Evolutionary conservation across 1,140 invertebrate genomes (phyloP), one percentile per base, ranked within the genome.

Genomic region (Pogonomyrmex barbatus): DNA sequence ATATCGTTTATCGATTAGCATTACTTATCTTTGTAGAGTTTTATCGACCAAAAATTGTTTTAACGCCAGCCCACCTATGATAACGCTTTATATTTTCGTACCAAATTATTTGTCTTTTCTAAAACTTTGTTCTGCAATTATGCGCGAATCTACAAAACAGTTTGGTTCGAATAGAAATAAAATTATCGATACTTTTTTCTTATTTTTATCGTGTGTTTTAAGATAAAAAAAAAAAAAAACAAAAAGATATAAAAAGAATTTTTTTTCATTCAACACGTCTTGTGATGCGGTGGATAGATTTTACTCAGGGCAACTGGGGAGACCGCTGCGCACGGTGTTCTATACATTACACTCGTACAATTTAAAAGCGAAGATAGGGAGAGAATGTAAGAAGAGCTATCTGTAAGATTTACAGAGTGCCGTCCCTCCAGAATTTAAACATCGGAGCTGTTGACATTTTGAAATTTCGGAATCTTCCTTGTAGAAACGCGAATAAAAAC

Each of bases 291-390:
- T 83, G 82, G 78, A 60, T 39, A 71, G 63, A 75, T 88, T 91
- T 91, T 91, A 91, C 91, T 91, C 91, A 91, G 89, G 91, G 87
- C 87, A 91, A 88, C 76, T 88, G 42, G 81, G 24, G 63, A 73
- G 58, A 45, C 9, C 76, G 82, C 71, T 88, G 82, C 86, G 77
- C 70, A 81, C 76, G 81, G 82, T 84, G 73, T 86, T 91, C 85
- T 85, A 63, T 78, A 91, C 71, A 58, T 24, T 86, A 54, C 63
- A 67, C 52, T 78, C 63, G 47, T 81, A 58, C 54, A 86, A 63
- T 89, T 70, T 33, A 60, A 79, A 56, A 75, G 67, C 24, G 54
- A 85, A 76, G 30, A 17, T 9, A n/a, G 4, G 52, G 39, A 70
- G 71, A 87, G 56, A 73, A 77, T 42, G 39, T 45, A 14, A 58